These are phyloP conservation scores for Papilio aristodemus DNA, from an alignment of 1,140 invertebrate genomes.

Conservation along the genomic window DNA sequence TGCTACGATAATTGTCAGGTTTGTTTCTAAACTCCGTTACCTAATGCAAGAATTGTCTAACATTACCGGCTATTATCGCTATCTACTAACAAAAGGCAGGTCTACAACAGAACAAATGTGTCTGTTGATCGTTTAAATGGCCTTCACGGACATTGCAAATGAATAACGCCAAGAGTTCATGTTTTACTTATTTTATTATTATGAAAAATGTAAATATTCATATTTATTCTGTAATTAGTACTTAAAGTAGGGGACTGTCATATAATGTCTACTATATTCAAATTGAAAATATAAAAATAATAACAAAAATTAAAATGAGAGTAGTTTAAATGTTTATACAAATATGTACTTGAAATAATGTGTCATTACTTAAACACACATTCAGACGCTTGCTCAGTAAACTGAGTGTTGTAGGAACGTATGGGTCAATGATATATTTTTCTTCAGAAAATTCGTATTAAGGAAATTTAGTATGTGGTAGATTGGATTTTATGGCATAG, in stretches of 20 bases:
- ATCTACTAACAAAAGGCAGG: background rate
- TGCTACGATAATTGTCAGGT: background rate
- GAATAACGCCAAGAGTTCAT: background rate
- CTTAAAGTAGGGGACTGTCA: no score
- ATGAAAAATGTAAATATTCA: constrained; percentile 2
- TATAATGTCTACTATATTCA: no score
- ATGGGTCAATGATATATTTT: no score
- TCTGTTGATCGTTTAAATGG: background rate
- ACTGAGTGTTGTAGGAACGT: no score
- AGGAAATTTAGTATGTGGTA: no score
- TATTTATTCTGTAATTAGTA: background rate
- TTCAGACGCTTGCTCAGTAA: no score
- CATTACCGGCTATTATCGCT: background rate
- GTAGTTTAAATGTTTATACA: no score
- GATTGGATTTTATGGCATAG: no score
- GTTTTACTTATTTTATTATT: background rate
- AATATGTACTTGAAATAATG: no score
- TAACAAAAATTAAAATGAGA: no score
- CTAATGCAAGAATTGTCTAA: background rate
- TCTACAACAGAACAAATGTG: background rate
- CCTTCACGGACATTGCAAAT: constrained; percentile 15
- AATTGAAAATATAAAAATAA: background rate
- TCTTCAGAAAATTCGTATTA: no score
- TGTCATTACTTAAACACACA: no score
- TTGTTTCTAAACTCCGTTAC: background rate